phyloP scores from a whole-genome alignment of 2,888 invertebrate species.

The Altica lythri region DNA sequence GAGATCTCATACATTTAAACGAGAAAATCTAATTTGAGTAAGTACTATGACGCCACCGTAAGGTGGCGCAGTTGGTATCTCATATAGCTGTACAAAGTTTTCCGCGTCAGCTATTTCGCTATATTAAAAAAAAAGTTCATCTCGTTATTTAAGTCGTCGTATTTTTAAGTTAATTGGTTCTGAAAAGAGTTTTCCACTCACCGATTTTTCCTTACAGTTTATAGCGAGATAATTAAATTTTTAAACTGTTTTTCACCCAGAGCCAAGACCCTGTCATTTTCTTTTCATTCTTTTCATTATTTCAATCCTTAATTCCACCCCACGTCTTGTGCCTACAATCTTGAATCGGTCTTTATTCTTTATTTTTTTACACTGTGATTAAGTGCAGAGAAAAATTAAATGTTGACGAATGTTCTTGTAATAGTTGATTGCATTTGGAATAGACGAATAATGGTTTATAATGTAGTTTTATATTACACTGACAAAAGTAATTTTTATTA shows the following conservation, averaged over 20 bases:
- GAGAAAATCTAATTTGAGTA: too few relatives aligned
- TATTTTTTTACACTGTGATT: slow-evolving; percentile 14
- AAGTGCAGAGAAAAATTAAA: slow-evolving; percentile 10
- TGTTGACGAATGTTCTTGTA: too few relatives aligned
- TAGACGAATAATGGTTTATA: too few relatives aligned
- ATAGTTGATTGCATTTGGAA: too few relatives aligned
- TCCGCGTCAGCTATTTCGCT: too few relatives aligned
- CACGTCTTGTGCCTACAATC: too few relatives aligned
- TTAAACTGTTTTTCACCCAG: slow-evolving; percentile 52
- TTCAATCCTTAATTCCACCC: slow-evolving; percentile 26
- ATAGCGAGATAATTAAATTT: slow-evolving; percentile 56
- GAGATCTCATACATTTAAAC: too few relatives aligned
- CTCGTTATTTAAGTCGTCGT: slow-evolving; percentile 32
- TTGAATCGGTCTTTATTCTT: slow-evolving; percentile 21
- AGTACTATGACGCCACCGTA: too few relatives aligned
- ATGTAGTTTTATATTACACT: too few relatives aligned
- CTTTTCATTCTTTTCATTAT: slow-evolving; percentile 33
- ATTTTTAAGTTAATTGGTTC: slow-evolving; percentile 54
- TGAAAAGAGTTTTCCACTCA: slow-evolving; percentile 55
- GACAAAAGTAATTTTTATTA: too few relatives aligned
- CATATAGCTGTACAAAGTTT: too few relatives aligned
- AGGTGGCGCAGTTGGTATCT: too few relatives aligned
- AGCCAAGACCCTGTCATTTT: slow-evolving; percentile 24
- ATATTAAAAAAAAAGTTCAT: slow-evolving; percentile 30
- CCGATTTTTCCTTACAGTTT: slow-evolving; percentile 54